Evolutionary conservation across 64 coral and sea anemone genomes (phyloP).

Genomic region (Exaiptasia diaphana): DNA sequence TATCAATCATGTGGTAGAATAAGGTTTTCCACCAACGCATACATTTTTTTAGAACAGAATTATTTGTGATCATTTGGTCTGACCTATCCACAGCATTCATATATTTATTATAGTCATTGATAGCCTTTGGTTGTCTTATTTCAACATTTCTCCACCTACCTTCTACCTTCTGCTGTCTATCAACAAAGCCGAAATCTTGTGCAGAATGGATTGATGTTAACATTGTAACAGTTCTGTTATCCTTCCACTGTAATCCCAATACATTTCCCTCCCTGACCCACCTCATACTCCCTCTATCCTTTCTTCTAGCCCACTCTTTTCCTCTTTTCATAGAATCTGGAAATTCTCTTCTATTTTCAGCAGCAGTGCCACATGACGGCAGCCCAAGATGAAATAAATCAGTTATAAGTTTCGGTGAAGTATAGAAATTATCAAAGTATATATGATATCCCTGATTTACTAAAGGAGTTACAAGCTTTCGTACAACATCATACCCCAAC

Average conservation of each 20-base stretch:
- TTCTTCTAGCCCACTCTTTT: slow-evolving; percentile 30
- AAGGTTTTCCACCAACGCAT: slow-evolving; percentile 34
- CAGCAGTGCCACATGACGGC: slow-evolving; percentile 35
- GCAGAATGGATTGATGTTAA: background rate
- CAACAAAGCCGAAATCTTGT: background rate
- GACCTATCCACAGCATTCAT: slow-evolving; percentile 53
- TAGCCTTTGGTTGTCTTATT: slow-evolving; percentile 22
- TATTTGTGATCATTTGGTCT: slow-evolving; percentile 5
- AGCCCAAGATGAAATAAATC: slow-evolving; percentile 41
- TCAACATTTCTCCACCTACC: background rate
- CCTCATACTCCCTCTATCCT: slow-evolving; percentile 11
- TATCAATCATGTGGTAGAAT: slow-evolving; percentile 33
- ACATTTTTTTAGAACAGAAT: slow-evolving; percentile 6
- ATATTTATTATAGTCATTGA: slow-evolving; percentile 12
- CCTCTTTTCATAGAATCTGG: slow-evolving; percentile 40
- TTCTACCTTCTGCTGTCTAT: background rate
- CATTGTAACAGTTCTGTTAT: slow-evolving; percentile 10
- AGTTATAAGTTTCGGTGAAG: slow-evolving; percentile 23
- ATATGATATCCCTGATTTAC: slow-evolving; percentile 37
- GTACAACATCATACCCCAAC: slow-evolving; percentile 16
- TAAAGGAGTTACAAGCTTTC: background rate
- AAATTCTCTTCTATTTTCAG: slow-evolving; percentile 48
- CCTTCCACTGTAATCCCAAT: slow-evolving; percentile 13
- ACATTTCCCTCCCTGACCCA: background rate
- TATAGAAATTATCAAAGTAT: slow-evolving; percentile 44